phyloP scores from a whole-genome alignment of 1,140 invertebrate genomes.

The Ceratina australensis region DNA sequence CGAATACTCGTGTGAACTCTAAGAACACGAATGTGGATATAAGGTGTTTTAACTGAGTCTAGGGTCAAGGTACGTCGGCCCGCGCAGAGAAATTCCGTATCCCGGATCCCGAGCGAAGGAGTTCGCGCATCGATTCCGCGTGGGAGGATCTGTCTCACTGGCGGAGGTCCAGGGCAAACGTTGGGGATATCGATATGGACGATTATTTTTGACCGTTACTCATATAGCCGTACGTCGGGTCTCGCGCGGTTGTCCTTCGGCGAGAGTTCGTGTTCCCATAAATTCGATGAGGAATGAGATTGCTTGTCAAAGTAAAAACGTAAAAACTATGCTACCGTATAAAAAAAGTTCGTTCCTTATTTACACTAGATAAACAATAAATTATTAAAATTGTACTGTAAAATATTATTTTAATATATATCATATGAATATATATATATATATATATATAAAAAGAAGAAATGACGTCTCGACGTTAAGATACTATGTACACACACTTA shows the following conservation, averaged over 20 bases:
- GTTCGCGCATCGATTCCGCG: too few species aligned
- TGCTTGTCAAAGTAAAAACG: conserved; percentile 27
- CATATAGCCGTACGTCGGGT: conserved; percentile 32
- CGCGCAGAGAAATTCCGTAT: conserved; percentile 48
- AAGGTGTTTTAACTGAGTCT: conserved; percentile 30
- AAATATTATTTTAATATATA: conserved; percentile 36
- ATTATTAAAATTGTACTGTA: conserved; percentile 49
- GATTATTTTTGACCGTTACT: conserved; percentile 25
- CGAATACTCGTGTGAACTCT: too few species aligned
- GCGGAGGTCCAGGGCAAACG: conserved; percentile 28
- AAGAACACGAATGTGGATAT: conserved; percentile 26
- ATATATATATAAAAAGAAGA: conserved; percentile 13
- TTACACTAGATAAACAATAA: conserved; percentile 43
- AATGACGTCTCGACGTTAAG: conserved; percentile 9
- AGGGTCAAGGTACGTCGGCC: conserved; percentile 37
- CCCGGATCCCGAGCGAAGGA: conserved; percentile 40
- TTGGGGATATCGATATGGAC: conserved; percentile 19
- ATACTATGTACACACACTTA: conserved; percentile 11
- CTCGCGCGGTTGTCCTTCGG: conserved; percentile 18
- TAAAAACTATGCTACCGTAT: conserved; percentile 35
- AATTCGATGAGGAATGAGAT: conserved; percentile 2
- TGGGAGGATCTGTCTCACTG: too few species aligned
- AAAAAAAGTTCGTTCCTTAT: conserved; percentile 37
- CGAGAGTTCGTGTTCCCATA: neutral
- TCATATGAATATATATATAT: conserved; percentile 23